These are phyloP conservation scores for Eupleurogrammus muticus DNA, from an alignment of 2,797 vertebrate species.

Conservation along the genomic window DNA sequence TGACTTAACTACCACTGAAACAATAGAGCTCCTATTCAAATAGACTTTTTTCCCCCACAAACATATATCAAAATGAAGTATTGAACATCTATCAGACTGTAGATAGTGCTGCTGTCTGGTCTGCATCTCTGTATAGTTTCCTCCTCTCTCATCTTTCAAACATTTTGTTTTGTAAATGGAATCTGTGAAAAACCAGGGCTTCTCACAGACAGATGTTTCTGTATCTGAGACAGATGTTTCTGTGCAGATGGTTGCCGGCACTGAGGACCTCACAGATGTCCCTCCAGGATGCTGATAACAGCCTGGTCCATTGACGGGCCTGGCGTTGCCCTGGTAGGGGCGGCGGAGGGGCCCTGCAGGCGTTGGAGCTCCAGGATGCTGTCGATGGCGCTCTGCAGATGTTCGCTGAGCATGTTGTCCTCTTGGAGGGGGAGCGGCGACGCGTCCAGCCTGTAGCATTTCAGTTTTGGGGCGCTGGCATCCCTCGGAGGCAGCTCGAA, in stretches of 20 bases:
- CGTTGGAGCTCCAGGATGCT: slow-evolving; percentile 88
- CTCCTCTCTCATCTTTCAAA: slow-evolving; percentile 35
- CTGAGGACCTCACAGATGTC: slow-evolving; percentile 75
- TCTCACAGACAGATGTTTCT: slow-evolving; percentile 30
- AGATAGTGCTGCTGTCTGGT: slow-evolving; percentile 74
- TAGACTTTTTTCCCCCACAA: slow-evolving; percentile 74
- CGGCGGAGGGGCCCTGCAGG: slow-evolving; percentile 80
- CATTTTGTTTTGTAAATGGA: slow-evolving; percentile 50
- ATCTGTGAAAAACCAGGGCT: slow-evolving; percentile 52
- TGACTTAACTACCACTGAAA: slow-evolving; percentile 78
- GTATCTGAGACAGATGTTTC: neutral
- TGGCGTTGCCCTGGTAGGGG: slow-evolving; percentile 63
- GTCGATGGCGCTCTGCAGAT: slow-evolving; percentile 89
- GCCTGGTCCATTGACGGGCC: slow-evolving; percentile 79
- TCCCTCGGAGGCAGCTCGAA: slow-evolving; percentile 65
- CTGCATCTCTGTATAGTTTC: slow-evolving; percentile 70
- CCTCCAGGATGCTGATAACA: slow-evolving; percentile 83
- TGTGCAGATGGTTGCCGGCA: slow-evolving; percentile 14
- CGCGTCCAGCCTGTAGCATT: slow-evolving; percentile 72
- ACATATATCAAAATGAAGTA: slow-evolving; percentile 79
- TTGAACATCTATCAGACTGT: slow-evolving; percentile 75
- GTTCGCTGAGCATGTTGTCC: slow-evolving; percentile 84
- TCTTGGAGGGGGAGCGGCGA: slow-evolving; percentile 73
- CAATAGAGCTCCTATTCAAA: slow-evolving; percentile 79
- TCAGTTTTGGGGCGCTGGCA: slow-evolving; percentile 74